A percentile compares a stretch with the other conserved stretches of the same genome.
These are phyloP conservation scores for Parnassius smintheus DNA, from an alignment of 2,888 invertebrate genomes.

Conservation along the genomic window DNA sequence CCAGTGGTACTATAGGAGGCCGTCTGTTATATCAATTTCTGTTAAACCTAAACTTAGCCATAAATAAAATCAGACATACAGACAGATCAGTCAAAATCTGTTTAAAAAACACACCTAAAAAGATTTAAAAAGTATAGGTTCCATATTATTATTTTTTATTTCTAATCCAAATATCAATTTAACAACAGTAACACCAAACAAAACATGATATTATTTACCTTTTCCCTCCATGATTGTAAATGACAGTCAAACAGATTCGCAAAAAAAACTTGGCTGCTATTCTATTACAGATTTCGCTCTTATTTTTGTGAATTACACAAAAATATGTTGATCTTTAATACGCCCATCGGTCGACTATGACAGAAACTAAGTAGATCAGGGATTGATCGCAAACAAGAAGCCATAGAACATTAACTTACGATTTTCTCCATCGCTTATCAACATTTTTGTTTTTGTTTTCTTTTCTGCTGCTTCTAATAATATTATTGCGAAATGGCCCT, in stretches of 20 bases:
- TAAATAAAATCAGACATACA: too few species aligned
- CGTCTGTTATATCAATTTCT: too few species aligned
- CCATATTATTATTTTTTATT: too few species aligned
- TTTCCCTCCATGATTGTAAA: background rate
- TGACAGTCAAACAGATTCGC: too few species aligned
- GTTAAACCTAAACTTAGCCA: too few species aligned
- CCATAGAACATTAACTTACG: slow-evolving; percentile 65
- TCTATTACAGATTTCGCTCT: background rate
- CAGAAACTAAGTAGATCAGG: slow-evolving; percentile 52
- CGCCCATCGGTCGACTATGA: slow-evolving; percentile 39
- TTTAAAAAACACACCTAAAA: too few species aligned
- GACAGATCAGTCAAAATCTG: too few species aligned
- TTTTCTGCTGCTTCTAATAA: background rate
- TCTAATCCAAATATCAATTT: too few species aligned
- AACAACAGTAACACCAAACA: too few species aligned
- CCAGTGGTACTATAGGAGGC: too few species aligned
- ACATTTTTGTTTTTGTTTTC: slow-evolving; percentile 13
- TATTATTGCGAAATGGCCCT: background rate
- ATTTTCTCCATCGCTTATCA: slow-evolving; percentile 52
- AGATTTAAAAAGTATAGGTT: too few species aligned
- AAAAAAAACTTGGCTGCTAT: background rate
- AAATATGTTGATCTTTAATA: slow-evolving; percentile 5
- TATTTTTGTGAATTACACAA: background rate
- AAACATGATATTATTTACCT: slow-evolving; percentile 1
- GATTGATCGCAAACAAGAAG: slow-evolving; percentile 54